A percentile compares a stretch with the other conserved stretches of the same genome.
Evolutionary conservation across 2,113 vertebrate genomes (phyloP).

Genomic region (Ctenomys sociabilis): DNA sequence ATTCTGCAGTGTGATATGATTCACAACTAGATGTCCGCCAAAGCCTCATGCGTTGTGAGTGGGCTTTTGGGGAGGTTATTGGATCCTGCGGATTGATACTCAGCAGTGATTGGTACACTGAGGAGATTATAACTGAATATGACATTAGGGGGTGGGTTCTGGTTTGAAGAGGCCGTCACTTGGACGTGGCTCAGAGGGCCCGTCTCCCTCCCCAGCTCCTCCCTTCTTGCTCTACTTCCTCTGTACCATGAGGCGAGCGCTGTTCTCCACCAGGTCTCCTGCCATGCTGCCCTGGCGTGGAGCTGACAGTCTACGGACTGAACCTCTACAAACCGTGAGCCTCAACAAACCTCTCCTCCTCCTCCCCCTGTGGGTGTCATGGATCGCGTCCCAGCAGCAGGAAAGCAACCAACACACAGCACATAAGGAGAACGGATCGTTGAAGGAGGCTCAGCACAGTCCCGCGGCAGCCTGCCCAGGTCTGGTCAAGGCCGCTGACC

Average conservation of each 20-base stretch:
- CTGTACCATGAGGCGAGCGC: not conserved
- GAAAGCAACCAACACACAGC: not conserved
- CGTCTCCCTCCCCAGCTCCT: not conserved
- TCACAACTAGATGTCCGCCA: not conserved
- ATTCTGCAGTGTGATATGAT: not conserved
- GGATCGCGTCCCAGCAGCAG: not conserved
- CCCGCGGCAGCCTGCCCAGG: accelerated
- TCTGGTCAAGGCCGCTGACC: accelerated
- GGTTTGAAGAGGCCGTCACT: not conserved
- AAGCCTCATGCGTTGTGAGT: not conserved
- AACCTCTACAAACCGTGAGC: not conserved
- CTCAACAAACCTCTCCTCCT: not conserved
- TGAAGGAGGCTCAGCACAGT: not conserved
- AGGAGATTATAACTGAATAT: not conserved
- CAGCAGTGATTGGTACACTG: not conserved
- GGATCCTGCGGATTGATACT: not conserved
- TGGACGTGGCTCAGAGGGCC: not conserved
- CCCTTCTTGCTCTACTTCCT: not conserved
- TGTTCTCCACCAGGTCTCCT: not conserved
- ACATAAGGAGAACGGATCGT: accelerated
- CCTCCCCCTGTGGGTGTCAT: not conserved
- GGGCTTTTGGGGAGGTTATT: not conserved
- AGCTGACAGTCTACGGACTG: not conserved
- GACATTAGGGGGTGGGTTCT: not conserved
- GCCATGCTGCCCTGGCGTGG: not conserved